phyloP scores from a whole-genome alignment of 2,888 invertebrate genomes.

The Ophioninae sp. region DNA sequence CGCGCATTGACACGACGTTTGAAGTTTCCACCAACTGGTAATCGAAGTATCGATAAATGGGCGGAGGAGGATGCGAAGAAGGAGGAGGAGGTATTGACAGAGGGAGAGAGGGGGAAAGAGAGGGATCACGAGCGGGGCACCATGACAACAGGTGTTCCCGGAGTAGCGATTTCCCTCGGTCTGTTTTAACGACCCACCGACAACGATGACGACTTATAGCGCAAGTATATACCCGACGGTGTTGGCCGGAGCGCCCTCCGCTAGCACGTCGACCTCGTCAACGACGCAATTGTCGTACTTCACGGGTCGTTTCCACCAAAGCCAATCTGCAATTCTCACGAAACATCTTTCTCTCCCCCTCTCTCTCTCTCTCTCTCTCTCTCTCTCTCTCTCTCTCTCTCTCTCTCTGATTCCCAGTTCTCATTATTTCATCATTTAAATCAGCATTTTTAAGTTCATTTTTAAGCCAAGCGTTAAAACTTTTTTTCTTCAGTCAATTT shows the following conservation, averaged over 20 bases:
- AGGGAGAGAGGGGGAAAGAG: not conserved
- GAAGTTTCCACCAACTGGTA: not conserved
- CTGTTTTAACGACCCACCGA: constrained; percentile 65
- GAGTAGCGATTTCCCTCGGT: constrained; percentile 64
- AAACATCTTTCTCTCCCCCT: constrained; percentile 24
- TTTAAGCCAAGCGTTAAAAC: too few species aligned
- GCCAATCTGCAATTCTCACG: constrained; percentile 54
- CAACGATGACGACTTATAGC: constrained; percentile 45
- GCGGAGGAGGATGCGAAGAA: not conserved
- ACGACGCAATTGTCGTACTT: constrained; percentile 45
- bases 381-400: not conserved
- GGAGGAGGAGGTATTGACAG: not conserved
- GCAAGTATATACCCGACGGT: constrained; percentile 19
- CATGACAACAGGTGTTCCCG: constrained; percentile 71
- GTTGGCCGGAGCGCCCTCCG: constrained; percentile 27
- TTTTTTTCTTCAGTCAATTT: too few species aligned
- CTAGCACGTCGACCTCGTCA: constrained; percentile 59
- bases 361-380: not conserved
- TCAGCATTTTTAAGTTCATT: too few species aligned
- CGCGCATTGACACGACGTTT: not conserved
- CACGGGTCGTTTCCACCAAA: constrained; percentile 48
- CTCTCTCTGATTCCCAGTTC: too few species aligned
- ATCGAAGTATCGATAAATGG: constrained; percentile 28
- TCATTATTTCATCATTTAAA: too few species aligned
- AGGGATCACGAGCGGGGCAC: constrained; percentile 27